These are phyloP conservation scores for Pseudomugil tenellus DNA, from an alignment of 2,797 vertebrate species.

Conservation along the genomic window DNA sequence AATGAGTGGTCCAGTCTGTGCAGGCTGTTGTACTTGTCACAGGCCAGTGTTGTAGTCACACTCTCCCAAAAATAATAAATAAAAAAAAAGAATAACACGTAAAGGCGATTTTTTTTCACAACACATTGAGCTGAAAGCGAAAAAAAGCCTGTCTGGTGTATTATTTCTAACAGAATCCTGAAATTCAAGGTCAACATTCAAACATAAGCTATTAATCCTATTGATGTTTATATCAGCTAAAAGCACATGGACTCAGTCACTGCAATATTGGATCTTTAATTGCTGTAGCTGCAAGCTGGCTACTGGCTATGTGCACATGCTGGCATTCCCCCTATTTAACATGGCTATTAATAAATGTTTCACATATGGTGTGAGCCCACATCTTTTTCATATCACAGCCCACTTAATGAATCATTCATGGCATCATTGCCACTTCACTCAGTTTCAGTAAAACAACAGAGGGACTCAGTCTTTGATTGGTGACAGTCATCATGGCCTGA, in stretches of 20 bases:
- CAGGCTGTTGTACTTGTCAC: conserved; percentile 28
- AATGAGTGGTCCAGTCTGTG: conserved; percentile 17
- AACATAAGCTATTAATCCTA: not conserved
- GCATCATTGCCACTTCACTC: conserved; percentile 40
- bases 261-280: conserved; percentile 35
- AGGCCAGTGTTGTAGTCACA: conserved; percentile 45
- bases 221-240: conserved; percentile 11
- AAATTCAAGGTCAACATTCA: conserved; percentile 57
- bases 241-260: conserved; percentile 10
- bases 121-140: not conserved
- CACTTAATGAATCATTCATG: conserved; percentile 41
- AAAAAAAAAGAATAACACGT: conserved; percentile 11
- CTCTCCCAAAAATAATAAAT: not conserved
- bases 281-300: conserved; percentile 21
- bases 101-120: conserved; percentile 1
- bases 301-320: conserved; percentile 13
- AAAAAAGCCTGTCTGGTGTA: conserved; percentile 2
- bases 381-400: conserved; percentile 30
- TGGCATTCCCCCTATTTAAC: conserved; percentile 22
- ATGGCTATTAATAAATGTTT: conserved; percentile 45
- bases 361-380: conserved; percentile 43
- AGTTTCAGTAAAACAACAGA: conserved; percentile 56
- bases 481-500: conserved; percentile 72
- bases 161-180: not conserved
- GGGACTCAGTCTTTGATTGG: conserved; percentile 60